Evolutionary conservation across 2,113 vertebrate species (phyloP).

Genomic region (Enhydra lutris): DNA sequence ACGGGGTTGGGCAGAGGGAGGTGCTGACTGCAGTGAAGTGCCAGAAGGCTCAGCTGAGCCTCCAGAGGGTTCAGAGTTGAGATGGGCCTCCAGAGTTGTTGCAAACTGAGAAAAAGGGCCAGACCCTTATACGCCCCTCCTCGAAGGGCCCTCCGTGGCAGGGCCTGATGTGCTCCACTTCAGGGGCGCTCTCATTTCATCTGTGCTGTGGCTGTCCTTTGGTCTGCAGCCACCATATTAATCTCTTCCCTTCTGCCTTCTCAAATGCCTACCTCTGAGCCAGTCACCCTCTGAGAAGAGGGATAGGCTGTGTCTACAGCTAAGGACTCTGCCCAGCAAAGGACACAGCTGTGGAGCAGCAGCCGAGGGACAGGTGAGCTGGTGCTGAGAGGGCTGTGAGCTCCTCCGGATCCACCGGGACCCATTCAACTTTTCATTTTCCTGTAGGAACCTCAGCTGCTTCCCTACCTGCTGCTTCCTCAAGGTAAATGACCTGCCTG

Average conservation of each 20-base stretch:
- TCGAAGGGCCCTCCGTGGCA: neutral
- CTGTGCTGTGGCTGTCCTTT: neutral
- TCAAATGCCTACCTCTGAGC: neutral
- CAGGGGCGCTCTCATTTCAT: neutral
- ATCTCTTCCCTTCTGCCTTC: neutral
- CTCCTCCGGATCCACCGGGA: accelerated
- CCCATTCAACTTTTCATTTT: neutral
- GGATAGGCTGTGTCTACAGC: neutral
- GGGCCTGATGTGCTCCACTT: neutral
- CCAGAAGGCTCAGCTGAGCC: neutral
- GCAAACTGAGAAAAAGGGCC: neutral
- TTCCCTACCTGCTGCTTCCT: neutral
- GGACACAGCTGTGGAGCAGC: neutral
- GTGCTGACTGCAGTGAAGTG: neutral
- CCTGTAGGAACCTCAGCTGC: neutral
- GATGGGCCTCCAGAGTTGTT: neutral
- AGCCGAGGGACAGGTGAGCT: neutral
- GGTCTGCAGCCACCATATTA: neutral
- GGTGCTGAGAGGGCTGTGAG: neutral
- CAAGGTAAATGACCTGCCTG: neutral
- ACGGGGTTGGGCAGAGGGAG: neutral
- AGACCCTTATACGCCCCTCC: neutral
- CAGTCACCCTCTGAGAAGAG: neutral
- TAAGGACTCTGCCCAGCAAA: neutral
- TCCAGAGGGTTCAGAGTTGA: neutral